Evolutionary conservation across 2,888 invertebrate genomes (phyloP).

Genomic region (Apomyelois bistriatella): DNA sequence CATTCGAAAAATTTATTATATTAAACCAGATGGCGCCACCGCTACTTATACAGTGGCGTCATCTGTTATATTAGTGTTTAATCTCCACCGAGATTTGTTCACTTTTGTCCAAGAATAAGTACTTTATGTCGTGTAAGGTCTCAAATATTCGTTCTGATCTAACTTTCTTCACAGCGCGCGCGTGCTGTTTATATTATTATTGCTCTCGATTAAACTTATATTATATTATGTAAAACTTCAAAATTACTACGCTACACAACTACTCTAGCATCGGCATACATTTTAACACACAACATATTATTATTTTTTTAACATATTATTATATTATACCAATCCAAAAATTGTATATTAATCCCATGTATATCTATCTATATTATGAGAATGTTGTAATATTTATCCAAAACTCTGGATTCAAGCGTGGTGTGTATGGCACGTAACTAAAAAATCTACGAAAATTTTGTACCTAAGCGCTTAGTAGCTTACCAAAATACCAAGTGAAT

Average conservation of each 20-base stretch:
- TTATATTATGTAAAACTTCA: constrained; percentile 72
- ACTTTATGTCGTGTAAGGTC: neutral
- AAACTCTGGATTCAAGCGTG: constrained; percentile 53
- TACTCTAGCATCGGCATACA: constrained; percentile 77
- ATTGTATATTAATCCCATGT: constrained; percentile 64
- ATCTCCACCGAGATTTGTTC: no score
- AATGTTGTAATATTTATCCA: constrained; percentile 69
- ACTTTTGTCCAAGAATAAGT: no score
- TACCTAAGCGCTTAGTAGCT: neutral
- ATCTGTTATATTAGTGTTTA: neutral
- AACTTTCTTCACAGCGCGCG: constrained; percentile 54
- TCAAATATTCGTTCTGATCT: neutral
- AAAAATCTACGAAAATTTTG: neutral
- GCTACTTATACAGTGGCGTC: neutral
- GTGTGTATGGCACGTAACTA: constrained; percentile 67
- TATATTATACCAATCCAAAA: constrained; percentile 74
- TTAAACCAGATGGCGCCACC: neutral
- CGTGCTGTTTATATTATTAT: constrained; percentile 60
- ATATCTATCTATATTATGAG: constrained; percentile 54
- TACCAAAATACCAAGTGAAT: neutral
- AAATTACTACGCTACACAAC: constrained; percentile 74
- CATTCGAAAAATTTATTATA: no score
- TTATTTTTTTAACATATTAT: constrained; percentile 56
- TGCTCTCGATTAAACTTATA: constrained; percentile 74
- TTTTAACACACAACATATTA: constrained; percentile 73